Percentiles rank a stretch among this genome's conserved stretches.
Conservation (phyloP, 37 sponge, comb jelly and placozoan species). For the Trichoplax adhaerens region DNA sequence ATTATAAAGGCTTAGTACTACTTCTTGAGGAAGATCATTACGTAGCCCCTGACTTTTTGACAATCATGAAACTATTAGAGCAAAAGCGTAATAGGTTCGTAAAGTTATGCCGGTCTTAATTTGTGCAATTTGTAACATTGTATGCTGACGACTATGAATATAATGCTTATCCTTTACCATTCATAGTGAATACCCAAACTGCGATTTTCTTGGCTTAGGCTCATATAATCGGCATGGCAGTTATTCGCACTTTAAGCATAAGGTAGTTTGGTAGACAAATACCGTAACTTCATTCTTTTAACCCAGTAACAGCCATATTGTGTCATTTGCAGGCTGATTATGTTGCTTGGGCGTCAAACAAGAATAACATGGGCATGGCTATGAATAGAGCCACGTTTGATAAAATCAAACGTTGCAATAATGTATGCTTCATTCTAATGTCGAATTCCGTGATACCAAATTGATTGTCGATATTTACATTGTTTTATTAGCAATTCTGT, state of each 20-base stretch:
- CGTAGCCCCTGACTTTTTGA: slow-evolving; percentile 53
- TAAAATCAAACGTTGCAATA: slow-evolving; percentile 24
- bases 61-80: slow-evolving; percentile 9
- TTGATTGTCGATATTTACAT: background rate
- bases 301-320: too few relatives aligned
- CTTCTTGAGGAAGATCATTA: slow-evolving; percentile 86
- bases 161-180: too few relatives aligned
- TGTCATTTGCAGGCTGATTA: slow-evolving; percentile 10
- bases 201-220: too few relatives aligned
- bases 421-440: slow-evolving; percentile 11
- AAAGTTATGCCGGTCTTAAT: too few relatives aligned
- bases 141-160: too few relatives aligned
- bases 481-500: slow-evolving; percentile 38
- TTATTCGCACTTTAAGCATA: too few relatives aligned
- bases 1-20: slow-evolving; percentile 42
- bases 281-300: too few relatives aligned
- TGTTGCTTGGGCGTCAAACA: slow-evolving; percentile 47
- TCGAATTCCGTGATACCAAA: background rate
- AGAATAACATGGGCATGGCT: slow-evolving; percentile 79
- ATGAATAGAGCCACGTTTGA: slow-evolving; percentile 54
- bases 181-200: too few relatives aligned
- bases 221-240: too few relatives aligned
- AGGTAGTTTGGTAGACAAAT: too few relatives aligned
- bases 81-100: background rate
- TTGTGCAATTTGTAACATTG: too few relatives aligned